Evolutionary conservation across 2,113 vertebrate genomes (phyloP), one percentile per base, ranked within the genome.

Genomic region (Mugil cephalus): DNA sequence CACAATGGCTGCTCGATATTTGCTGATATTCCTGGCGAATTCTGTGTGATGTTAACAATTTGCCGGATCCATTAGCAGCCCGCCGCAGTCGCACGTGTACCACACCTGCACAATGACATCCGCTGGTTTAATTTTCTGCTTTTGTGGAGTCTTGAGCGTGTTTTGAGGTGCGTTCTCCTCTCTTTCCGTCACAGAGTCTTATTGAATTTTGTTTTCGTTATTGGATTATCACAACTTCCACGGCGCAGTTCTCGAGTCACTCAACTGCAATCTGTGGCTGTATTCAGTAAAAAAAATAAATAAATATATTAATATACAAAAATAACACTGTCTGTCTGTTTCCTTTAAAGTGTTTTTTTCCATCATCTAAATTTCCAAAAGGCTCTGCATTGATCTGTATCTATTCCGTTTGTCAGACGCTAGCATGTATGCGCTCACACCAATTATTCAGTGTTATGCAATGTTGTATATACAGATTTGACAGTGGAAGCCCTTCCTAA

Each of bases 21-120:
- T 74, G 30, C 48, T 54, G 24, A 69, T 69, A 46, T 72, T 50
- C 66, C 51, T 74, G 53, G 39, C 60, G 52, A 62, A 80, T 78
- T 74, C 43, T 60, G 55, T 48, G 65, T 1, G 45, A 47, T 38
- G 24, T 24, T 12, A 14, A 15, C 38, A 69, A 72, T 79, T 78
- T 55, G 62, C 15, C 1, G 24, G 61, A 63, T 75, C 69, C 62
- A 19, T 74, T 67, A 55, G 46, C 55, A 60, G 63, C 63, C 58
- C 35, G 43, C 36, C 50, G 36, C 68, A 62, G 52, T 79, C 59
- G 42, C 39, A 30, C 35, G 56, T 52, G 43, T n/a, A n/a, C n/a
- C 15, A 50, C 61, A 3, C 38, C 43, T 38, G 34, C 54, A 19
- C 50, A 46, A 42, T 64, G 66, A 80, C 55, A 70, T 79, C 65